Base-by-base conservation (phyloP, 35 echinoderm and acorn worm genomes). In the Hemicentrotus pulcherrimus region DNA sequence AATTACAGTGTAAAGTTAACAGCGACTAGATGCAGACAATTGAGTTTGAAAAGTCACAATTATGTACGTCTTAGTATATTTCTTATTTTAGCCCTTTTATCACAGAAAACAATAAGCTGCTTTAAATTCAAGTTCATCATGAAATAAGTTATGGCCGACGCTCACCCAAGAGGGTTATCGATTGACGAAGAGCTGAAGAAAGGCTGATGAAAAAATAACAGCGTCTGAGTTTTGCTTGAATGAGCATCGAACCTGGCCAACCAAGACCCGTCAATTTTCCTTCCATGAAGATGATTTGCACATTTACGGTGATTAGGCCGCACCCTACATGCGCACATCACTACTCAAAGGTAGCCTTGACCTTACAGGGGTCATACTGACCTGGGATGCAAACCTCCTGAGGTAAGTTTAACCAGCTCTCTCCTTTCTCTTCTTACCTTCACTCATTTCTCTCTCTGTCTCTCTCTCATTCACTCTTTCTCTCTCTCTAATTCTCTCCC, bases 271-370 rank as follows among this genome's bases (percentile, higher is more conserved):
- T 78, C 24, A 78, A 78, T 28, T n/a, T 78, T 78, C 65, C 28
- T 78, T 78, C 65, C 65, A 78, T 78, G 65, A 28, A n/a, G 65
- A 78, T 78, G 65, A 78, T 78, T 78, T 78, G 65, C 65, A 78
- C 65, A 78, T 78, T 78, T 78, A 78, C 65, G 28, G 65, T 78
- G 65, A 78, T 78, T 78, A 78, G n/a, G 65, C 65, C 19, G 24
- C 28, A 78, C 15, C 65, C 19, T 78, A 78, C 65, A 78, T 28
- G 65, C 65, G 19, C 7, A 18, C 65, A n/a, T 28, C 19, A 28
- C 65, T 78, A 55, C 50, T 55, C 50, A 14, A 55, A 28, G 24
- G 65, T 28, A 78, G 19, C 65, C 65, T 78, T 78, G 65, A 78
- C 65, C 22, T 59, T 59, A 59, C 24, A 78, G 65, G 9, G 65